phyloP scores from a whole-genome alignment of 2,888 invertebrate species.

The Erebia ligea region DNA sequence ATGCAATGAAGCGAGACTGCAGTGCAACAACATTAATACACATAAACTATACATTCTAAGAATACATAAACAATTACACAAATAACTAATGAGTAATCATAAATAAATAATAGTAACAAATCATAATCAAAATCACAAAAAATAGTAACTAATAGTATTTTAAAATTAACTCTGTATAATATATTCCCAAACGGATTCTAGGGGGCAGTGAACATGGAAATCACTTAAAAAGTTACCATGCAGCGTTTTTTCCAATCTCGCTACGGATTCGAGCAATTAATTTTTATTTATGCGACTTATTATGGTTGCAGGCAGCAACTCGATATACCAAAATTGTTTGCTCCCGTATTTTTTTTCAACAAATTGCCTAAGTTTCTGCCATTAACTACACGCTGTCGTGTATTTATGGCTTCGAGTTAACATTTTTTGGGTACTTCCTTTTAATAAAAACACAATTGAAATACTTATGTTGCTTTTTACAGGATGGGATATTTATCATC shows the following conservation, averaged over 20 bases:
- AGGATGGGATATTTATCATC: background rate
- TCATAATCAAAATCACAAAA: no score
- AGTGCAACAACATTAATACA: no score
- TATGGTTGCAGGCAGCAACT: conserved; percentile 16
- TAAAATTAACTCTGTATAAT: no score
- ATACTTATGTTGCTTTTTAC: conserved; percentile 5
- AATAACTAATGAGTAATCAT: no score
- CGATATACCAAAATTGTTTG: conserved; percentile 34
- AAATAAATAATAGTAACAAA: no score
- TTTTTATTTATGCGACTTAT: conserved; percentile 28
- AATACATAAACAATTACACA: no score
- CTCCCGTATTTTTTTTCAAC: conserved; percentile 31
- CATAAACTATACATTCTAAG: no score
- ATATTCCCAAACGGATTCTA: background rate
- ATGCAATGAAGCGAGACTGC: no score
- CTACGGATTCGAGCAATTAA: conserved; percentile 8
- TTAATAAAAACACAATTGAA: conserved; percentile 27
- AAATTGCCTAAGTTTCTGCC: conserved; percentile 38
- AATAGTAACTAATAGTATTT: no score
- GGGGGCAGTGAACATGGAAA: background rate
- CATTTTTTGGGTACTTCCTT: conserved; percentile 24
- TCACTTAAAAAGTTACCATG: background rate
- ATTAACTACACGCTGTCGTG: conserved; percentile 39
- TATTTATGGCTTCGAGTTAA: conserved; percentile 37
- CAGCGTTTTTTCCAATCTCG: conserved; percentile 6